Percentiles rank a stretch among this genome's conserved stretches.
Evolutionary conservation across 1,140 invertebrate species (phyloP).

Genomic region (Latrodectus geometricus): DNA sequence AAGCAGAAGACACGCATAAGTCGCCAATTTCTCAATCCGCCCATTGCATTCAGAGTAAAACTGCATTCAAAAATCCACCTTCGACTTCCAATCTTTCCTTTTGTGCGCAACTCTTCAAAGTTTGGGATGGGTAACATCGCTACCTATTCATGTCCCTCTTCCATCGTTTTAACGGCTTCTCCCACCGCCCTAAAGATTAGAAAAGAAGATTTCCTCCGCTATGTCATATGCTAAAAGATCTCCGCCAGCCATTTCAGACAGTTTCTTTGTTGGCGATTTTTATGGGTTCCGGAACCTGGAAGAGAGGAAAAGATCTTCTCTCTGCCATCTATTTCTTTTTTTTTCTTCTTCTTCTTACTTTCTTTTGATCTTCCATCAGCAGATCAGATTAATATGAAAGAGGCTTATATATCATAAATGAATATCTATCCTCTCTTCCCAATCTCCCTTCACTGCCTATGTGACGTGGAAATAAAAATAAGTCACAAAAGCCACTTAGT

Average conservation of each 20-base stretch:
- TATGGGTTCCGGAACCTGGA: conserved; percentile 15
- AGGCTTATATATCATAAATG: conserved; percentile 50
- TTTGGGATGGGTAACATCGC: neutral
- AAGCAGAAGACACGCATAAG: too few species aligned
- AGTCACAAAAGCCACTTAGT: too few species aligned
- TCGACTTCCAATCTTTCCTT: neutral
- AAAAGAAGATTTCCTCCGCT: conserved; percentile 12
- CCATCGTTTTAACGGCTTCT: neutral
- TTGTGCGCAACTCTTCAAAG: neutral
- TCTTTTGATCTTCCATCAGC: conserved; percentile 41
- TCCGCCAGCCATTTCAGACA: conserved; percentile 1
- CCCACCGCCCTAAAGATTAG: neutral
- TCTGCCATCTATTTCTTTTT: neutral
- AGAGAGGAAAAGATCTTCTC: conserved; percentile 4
- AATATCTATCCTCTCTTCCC: conserved; percentile 19
- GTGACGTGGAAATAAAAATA: neutral
- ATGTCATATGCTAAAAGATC: conserved; percentile 50
- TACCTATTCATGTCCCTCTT: neutral
- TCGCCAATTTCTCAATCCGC: neutral
- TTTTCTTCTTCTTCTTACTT: too few species aligned
- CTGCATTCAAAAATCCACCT: neutral
- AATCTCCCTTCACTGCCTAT: neutral
- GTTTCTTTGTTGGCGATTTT: conserved; percentile 25
- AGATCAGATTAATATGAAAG: conserved; percentile 57
- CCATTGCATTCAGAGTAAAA: neutral